Evolutionary conservation across 2,797 vertebrate species (phyloP).

Genomic region (Myoxocephalus aenaeus): DNA sequence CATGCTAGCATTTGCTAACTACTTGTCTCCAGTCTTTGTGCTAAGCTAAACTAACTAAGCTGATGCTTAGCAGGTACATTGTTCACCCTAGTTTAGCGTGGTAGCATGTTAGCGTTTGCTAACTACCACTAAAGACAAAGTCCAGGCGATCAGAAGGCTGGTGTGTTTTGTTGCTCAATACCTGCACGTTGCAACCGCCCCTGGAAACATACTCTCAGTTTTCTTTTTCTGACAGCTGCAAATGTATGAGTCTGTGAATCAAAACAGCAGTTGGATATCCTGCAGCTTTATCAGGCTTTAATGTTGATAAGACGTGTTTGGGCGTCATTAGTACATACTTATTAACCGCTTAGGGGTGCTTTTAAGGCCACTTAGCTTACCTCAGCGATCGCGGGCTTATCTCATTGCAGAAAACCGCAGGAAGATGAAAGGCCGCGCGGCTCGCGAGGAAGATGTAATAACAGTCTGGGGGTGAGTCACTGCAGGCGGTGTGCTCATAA

Average conservation of each 20-base stretch:
- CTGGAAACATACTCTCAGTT: slow-evolving; percentile 21
- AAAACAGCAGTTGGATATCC: slow-evolving; percentile 60
- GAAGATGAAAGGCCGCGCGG: slow-evolving; percentile 67
- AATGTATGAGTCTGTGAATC: slow-evolving; percentile 51
- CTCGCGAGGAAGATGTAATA: slow-evolving; percentile 75
- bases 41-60: slow-evolving; percentile 2
- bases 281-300: slow-evolving; percentile 60
- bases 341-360: slow-evolving; percentile 77
- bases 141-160: slow-evolving; percentile 3
- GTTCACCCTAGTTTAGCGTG: neutral
- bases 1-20: neutral
- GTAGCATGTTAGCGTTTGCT: neutral
- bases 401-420: slow-evolving; percentile 66
- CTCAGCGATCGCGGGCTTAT: slow-evolving; percentile 74
- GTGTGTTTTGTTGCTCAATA: slow-evolving; percentile 29
- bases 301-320: slow-evolving; percentile 75
- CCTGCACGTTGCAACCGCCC: slow-evolving; percentile 29
- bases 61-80: neutral
- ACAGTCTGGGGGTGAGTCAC: slow-evolving; percentile 75
- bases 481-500: slow-evolving; percentile 72
- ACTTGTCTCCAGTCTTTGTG: neutral
- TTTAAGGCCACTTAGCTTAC: slow-evolving; percentile 78
- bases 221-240: slow-evolving; percentile 49
- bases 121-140: neutral
- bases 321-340: slow-evolving; percentile 81